These are phyloP conservation scores for Poecilia picta DNA, from an alignment of 2,797 vertebrate genomes.

Conservation along the genomic window DNA sequence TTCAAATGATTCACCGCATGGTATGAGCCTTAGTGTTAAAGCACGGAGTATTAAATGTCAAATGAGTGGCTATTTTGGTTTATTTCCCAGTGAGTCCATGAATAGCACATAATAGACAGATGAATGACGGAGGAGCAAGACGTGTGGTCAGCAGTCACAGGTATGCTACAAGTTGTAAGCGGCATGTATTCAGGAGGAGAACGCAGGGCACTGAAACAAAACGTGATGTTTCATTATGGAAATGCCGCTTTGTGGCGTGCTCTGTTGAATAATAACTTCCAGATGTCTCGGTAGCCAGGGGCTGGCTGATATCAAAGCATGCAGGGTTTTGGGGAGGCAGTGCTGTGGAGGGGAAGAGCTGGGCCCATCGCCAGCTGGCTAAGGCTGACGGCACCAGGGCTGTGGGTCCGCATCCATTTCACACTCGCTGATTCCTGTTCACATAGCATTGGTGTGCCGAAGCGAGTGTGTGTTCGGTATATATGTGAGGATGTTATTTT, in stretches of 20 bases:
- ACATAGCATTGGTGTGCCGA: slow-evolving; percentile 58
- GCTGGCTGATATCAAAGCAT: slow-evolving; percentile 80
- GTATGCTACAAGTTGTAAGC: slow-evolving; percentile 33
- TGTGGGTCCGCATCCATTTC: slow-evolving; percentile 78
- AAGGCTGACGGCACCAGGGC: slow-evolving; percentile 72
- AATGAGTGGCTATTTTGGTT: slow-evolving; percentile 11
- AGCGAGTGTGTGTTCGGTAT: slow-evolving; percentile 44
- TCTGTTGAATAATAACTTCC: slow-evolving; percentile 84
- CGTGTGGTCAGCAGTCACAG: slow-evolving; percentile 36
- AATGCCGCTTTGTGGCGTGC: slow-evolving; percentile 73
- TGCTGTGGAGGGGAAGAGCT: slow-evolving; percentile 62
- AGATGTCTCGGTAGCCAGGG: slow-evolving; percentile 83
- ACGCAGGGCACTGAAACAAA: slow-evolving; percentile 67
- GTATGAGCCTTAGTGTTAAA: slow-evolving; percentile 20
- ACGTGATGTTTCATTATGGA: slow-evolving; percentile 80
- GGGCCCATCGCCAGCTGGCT: slow-evolving; percentile 80
- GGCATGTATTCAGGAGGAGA: slow-evolving; percentile 59
- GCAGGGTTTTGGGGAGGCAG: slow-evolving; percentile 74
- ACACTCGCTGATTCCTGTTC: slow-evolving; percentile 79
- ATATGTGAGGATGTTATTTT: slow-evolving; percentile 45
- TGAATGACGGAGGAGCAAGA: slow-evolving; percentile 15
- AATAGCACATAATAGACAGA: slow-evolving; percentile 11
- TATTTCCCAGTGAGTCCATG: slow-evolving; percentile 17
- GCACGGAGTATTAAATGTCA: slow-evolving; percentile 16
- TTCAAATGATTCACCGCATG: slow-evolving; percentile 14